These are phyloP conservation scores for Pteropus alecto DNA, from an alignment of 2,113 vertebrate species.

Conservation along the genomic window DNA sequence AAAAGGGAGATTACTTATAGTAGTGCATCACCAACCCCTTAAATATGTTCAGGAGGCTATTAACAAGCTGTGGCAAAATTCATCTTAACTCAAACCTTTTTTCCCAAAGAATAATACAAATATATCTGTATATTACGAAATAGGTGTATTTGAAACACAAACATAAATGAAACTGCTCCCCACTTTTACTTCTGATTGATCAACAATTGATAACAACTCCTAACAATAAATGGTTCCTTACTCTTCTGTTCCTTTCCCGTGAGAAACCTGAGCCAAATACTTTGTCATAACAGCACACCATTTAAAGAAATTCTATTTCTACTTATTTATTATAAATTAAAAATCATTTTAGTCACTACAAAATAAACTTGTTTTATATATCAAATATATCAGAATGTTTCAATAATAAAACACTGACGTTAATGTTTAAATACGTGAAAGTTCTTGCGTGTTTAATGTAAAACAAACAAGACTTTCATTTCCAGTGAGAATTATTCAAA, in stretches of 20 bases:
- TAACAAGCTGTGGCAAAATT: neutral
- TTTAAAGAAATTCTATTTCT: neutral
- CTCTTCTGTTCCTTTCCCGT: neutral
- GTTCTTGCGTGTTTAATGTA: neutral
- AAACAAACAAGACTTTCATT: neutral
- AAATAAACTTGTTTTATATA: neutral
- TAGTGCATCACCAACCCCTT: neutral
- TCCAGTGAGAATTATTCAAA: neutral
- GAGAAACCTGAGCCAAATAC: neutral
- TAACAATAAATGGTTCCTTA: fast-evolving
- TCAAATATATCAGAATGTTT: neutral
- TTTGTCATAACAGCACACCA: neutral
- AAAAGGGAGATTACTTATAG: neutral
- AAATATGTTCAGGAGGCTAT: neutral
- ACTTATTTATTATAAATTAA: neutral
- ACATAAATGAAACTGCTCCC: neutral
- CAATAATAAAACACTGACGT: neutral
- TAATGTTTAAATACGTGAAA: neutral
- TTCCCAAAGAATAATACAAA: neutral
- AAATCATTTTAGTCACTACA: neutral
- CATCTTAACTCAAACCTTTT: neutral
- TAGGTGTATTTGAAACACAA: neutral
- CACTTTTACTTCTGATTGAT: no score
- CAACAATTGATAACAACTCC: neutral
- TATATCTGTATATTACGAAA: fast-evolving